Percentiles rank a stretch among this genome's conserved stretches.
These are phyloP conservation scores for Euphonia xanthogaster DNA, from an alignment of 2,797 vertebrate species.

Conservation along the genomic window DNA sequence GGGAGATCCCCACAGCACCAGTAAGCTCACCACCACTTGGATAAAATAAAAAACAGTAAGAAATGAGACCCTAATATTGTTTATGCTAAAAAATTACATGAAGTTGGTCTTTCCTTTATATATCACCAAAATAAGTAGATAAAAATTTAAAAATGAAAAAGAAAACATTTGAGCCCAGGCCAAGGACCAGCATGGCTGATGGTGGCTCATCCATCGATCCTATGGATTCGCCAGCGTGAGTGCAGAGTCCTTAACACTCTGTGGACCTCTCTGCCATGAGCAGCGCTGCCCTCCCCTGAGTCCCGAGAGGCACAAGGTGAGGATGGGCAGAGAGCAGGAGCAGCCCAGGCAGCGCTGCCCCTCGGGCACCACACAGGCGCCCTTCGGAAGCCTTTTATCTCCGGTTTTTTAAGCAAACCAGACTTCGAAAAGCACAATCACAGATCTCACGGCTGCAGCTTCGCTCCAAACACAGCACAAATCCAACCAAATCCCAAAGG, in stretches of 20 bases:
- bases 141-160: background rate
- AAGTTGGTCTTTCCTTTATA: accelerated
- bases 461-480: background rate
- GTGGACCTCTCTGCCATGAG: accelerated
- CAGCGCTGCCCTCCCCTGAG: background rate
- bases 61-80: background rate
- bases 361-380: accelerated
- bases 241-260: accelerated
- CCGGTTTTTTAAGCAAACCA: background rate
- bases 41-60: too few relatives aligned
- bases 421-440: background rate
- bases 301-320: accelerated
- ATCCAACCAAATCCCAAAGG: background rate
- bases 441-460: background rate
- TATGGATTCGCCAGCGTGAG: background rate
- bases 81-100: background rate
- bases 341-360: accelerated
- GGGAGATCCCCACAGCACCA: background rate
- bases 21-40: background rate
- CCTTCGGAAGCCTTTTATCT: background rate
- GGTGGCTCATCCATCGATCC: accelerated
- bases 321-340: background rate
- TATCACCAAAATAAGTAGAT: background rate
- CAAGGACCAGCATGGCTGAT: background rate
- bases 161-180: background rate